Evolutionary conservation across 2,113 vertebrate species (phyloP).

Genomic region (Sceloporus tristichus): DNA sequence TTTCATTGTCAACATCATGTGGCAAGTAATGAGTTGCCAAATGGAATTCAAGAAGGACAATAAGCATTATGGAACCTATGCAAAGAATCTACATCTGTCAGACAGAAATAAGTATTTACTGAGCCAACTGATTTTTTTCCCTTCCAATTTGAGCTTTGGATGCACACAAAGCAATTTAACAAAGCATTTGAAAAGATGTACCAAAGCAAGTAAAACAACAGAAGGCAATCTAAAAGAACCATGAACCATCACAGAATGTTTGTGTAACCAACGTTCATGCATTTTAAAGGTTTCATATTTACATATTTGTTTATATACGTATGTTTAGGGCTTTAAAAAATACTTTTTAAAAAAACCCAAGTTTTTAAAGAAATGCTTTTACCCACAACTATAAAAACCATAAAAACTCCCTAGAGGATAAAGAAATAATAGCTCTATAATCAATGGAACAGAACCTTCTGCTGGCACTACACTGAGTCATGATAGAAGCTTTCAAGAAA

Average conservation of each 20-base stretch:
- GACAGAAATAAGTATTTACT: constrained; percentile 13
- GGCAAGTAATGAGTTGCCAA: constrained; percentile 1
- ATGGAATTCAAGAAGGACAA: constrained; percentile 23
- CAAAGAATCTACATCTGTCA: constrained; percentile 36
- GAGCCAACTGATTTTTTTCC: neutral
- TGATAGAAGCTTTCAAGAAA: neutral
- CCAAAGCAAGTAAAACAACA: constrained; percentile 5
- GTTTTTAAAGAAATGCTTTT: neutral
- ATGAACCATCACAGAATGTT: neutral
- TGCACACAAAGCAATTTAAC: constrained; percentile 9
- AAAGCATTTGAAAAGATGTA: constrained; percentile 23
- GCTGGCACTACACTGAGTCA: no score
- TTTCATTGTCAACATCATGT: constrained; percentile 20
- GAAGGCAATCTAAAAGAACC: neutral
- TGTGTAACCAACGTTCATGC: neutral
- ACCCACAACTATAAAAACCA: neutral
- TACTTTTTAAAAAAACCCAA: no score
- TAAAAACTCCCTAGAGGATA: neutral
- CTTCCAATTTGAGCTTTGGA: constrained; percentile 9
- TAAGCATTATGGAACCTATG: constrained; percentile 29
- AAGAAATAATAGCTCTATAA: neutral
- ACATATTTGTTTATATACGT: neutral
- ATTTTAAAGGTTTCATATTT: neutral
- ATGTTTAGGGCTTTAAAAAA: neutral
- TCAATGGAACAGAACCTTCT: neutral